Base-by-base conservation (phyloP, 2,888 invertebrate genomes). In the Drosophila paranaensis region DNA sequence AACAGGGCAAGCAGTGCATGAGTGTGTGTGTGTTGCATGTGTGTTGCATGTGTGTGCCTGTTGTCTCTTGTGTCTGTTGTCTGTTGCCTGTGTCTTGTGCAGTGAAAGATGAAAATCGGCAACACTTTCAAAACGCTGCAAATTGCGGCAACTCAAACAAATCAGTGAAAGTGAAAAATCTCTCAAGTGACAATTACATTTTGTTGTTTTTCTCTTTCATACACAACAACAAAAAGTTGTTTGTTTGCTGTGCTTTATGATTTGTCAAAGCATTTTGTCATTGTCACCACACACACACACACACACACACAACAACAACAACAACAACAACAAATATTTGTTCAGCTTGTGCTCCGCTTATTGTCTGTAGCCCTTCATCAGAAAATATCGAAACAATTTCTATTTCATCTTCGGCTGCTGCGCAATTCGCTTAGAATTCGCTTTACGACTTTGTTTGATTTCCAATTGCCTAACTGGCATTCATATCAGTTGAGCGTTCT, bases 91-190 rank as follows among this genome's bases (percentile, higher is more conserved):
- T 54, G 4, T 13, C 13, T 39, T 66, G 46, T 75, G 43, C 50
- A 58, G 81, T 77, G 73, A 88, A 82, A 82, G 77, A 88, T 82
- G 73, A 67, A 88, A 82, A 79, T 70, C 65, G 69, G 77, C 79
- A 75, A 77, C 71, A 75, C 70, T 88, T 82, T 77, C 75, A 79
- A 79, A 80, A 71, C 74, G 71, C 78, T 73, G 80, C 85, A 77
- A 84, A 74, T 81, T 79, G 79, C 71, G 54, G 69, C 71, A 70
- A 73, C 74, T 66, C 60, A 74, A 65, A 63, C 75, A 71, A 87
- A 89, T 82, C 81, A 88, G 88, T 89, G 90, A 89, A 89, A 89
- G 88, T 89, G 89, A 82, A 88, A 88, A 77, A 51, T 62, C 35
- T 69, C 88, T 82, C 77, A 80, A 84, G 74, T 88, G 90, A 84